phyloP scores from a whole-genome alignment of 2,113 vertebrate species.

The Zapus hudsonius region DNA sequence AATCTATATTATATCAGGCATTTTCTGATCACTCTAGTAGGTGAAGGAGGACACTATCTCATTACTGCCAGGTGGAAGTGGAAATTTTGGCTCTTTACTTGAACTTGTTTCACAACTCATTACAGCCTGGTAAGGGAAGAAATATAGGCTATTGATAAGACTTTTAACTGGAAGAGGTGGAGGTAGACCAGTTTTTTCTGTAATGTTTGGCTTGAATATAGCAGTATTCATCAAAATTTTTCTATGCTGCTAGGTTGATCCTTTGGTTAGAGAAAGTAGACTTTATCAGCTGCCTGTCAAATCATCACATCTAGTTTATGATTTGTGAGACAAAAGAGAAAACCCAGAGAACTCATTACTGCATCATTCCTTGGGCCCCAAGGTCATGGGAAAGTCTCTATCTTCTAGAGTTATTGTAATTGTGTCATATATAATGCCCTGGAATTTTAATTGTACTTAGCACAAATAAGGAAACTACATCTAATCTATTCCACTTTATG shows the following conservation, averaged over 20 bases:
- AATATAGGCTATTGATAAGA: not conserved
- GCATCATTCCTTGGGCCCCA: not conserved
- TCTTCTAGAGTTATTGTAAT: not conserved
- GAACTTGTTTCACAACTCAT: not conserved
- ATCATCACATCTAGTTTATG: not conserved
- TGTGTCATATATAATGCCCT: slow-evolving; percentile 9
- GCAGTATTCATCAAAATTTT: not conserved
- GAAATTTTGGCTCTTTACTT: not conserved
- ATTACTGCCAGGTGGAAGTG: not conserved
- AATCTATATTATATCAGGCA: not conserved
- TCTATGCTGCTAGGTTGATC: slow-evolving; percentile 20
- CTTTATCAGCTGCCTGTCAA: not conserved
- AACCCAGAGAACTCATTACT: slow-evolving; percentile 11
- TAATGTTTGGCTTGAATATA: not conserved
- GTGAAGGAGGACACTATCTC: not conserved
- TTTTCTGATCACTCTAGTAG: not conserved
- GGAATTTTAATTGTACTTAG: slow-evolving; percentile 14
- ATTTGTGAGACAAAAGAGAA: slow-evolving; percentile 40
- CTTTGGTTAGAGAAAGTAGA: not conserved
- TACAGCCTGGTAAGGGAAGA: not conserved
- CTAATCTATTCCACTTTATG: not conserved
- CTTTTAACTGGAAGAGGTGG: too few relatives aligned
- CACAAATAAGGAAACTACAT: slow-evolving; percentile 28
- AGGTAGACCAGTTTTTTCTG: not conserved
- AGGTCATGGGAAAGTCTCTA: not conserved